These are phyloP conservation scores for Henricia sp. DNA, from an alignment of 53 echinoderm and acorn worm species.

Conservation along the genomic window DNA sequence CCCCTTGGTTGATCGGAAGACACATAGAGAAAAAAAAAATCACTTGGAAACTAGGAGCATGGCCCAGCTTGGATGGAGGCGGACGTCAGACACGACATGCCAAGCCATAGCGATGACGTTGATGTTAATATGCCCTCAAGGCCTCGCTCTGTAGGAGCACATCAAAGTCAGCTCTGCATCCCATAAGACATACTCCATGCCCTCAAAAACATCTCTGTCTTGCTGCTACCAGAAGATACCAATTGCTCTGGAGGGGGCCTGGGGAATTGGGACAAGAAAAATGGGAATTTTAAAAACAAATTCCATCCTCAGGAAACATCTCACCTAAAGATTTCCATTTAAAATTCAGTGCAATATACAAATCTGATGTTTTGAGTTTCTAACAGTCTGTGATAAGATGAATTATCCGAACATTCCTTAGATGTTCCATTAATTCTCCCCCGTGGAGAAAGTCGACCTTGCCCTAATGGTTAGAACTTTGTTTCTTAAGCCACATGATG, in stretches of 20 bases:
- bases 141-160: conserved; percentile 30
- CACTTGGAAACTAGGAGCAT: conserved; percentile 16
- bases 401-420: too few relatives aligned
- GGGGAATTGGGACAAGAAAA: too few relatives aligned
- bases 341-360: too few relatives aligned
- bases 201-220: conserved; percentile 18
- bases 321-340: too few relatives aligned
- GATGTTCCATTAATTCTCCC: too few relatives aligned
- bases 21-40: background rate
- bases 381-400: too few relatives aligned
- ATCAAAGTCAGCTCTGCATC: background rate
- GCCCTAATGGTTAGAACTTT: background rate
- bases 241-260: background rate
- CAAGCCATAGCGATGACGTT: conserved; percentile 40
- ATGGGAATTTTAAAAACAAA: too few relatives aligned
- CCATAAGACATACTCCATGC: background rate
- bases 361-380: too few relatives aligned
- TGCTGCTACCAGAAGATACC: conserved; percentile 5
- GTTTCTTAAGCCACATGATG: background rate
- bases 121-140: conserved; percentile 42
- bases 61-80: background rate
- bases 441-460: background rate
- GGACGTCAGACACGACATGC: conserved; percentile 46
- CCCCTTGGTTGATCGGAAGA: conserved; percentile 40
- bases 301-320: too few relatives aligned